These are phyloP conservation scores for Axea sp. DNA, from an alignment of 2,888 invertebrate genomes.

Conservation along the genomic window DNA sequence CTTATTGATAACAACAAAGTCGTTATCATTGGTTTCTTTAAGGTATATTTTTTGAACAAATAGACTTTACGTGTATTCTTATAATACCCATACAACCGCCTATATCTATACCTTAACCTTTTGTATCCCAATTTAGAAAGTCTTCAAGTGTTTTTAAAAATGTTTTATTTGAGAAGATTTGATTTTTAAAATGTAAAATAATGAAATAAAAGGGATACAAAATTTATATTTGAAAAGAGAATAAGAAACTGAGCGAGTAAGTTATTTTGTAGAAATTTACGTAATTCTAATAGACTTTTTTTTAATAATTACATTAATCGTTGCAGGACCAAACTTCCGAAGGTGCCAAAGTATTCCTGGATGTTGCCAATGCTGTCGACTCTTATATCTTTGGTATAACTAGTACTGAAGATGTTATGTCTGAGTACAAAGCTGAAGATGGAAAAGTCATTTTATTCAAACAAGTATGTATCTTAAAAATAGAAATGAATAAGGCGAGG, in stretches of 20 bases:
- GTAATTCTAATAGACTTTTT: not conserved
- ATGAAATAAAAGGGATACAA: no score
- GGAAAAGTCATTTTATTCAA: slow-evolving; percentile 94
- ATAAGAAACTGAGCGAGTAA: no score
- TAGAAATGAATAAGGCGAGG: not conserved
- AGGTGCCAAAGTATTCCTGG: slow-evolving; percentile 90
- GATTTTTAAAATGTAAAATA: no score
- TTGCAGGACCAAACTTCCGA: slow-evolving; percentile 86
- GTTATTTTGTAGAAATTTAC: no score
- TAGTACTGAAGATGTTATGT: slow-evolving; percentile 87
- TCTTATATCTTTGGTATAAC: slow-evolving; percentile 94
- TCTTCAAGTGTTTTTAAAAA: no score
- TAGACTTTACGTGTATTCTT: not conserved
- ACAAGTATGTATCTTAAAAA: slow-evolving; percentile 86
- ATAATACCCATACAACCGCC: no score
- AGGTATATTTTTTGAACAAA: slow-evolving; percentile 75
- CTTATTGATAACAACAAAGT: slow-evolving; percentile 91
- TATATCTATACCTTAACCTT: no score
- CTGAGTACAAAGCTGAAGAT: slow-evolving; percentile 89
- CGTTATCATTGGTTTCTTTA: slow-evolving; percentile 94
- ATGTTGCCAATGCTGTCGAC: slow-evolving; percentile 90
- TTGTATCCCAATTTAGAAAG: no score
- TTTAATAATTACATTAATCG: no score
- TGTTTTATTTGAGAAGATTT: no score
- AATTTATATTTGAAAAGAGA: no score